These are phyloP conservation scores for Diaprepes abbreviatus DNA, from an alignment of 2,888 invertebrate species.

Conservation along the genomic window DNA sequence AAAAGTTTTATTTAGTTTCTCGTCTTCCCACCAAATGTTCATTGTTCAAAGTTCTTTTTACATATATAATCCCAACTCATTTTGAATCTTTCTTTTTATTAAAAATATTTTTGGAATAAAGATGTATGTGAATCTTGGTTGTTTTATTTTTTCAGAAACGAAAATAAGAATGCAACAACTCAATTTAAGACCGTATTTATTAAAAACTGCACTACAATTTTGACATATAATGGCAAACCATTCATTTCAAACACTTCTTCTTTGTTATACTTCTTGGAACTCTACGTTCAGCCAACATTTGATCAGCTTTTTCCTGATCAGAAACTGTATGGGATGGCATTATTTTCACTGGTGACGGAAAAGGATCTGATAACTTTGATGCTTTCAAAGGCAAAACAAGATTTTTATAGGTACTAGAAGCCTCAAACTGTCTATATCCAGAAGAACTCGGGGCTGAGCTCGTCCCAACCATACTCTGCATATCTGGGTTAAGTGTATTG, in stretches of 20 bases:
- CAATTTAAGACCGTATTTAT: background rate
- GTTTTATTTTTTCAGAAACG: too few species aligned
- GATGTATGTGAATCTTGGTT: too few species aligned
- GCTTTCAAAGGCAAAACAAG: conserved; percentile 61
- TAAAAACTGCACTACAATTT: conserved; percentile 1
- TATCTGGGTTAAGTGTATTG: conserved; percentile 26
- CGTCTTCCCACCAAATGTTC: too few species aligned
- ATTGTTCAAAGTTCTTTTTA: too few species aligned
- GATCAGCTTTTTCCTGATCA: conserved; percentile 65
- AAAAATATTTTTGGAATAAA: too few species aligned
- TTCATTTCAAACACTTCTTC: conserved; percentile 8
- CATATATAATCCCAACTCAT: too few species aligned
- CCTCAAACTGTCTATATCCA: conserved; percentile 57
- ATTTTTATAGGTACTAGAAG: conserved; percentile 62
- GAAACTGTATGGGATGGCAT: conserved; percentile 64
- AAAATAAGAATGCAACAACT: too few species aligned
- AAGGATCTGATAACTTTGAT: conserved; percentile 63
- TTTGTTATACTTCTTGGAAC: conserved; percentile 50
- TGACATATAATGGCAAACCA: background rate
- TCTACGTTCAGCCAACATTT: conserved; percentile 61
- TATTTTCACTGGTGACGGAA: conserved; percentile 63
- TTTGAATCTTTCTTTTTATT: too few species aligned
- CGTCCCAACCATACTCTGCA: background rate
- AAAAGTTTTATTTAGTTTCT: too few species aligned
- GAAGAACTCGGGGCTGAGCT: conserved; percentile 3